Percentiles rank a stretch among this genome's conserved stretches.
Conservation (phyloP, 1,140 invertebrate genomes). For the Ectropis grisescens region DNA sequence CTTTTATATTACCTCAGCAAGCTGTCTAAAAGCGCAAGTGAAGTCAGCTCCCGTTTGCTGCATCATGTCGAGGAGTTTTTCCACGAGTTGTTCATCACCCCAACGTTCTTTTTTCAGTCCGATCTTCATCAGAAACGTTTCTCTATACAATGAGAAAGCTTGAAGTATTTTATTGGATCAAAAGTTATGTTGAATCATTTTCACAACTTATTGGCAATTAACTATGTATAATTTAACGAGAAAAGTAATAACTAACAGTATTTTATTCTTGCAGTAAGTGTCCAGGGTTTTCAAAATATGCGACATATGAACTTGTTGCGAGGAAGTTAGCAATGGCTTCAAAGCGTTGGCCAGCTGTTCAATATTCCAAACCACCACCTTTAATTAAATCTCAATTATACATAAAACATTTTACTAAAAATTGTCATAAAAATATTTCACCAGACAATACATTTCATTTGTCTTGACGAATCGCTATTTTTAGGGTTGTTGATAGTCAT, state of each 20-base stretch:
- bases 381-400: too few species aligned
- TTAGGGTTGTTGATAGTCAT: too few species aligned
- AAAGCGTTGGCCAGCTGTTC: slow-evolving; percentile 72
- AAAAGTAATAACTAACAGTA: slow-evolving; percentile 35
- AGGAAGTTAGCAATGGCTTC: slow-evolving; percentile 58
- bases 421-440: too few species aligned
- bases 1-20: slow-evolving; percentile 63
- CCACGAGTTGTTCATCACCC: slow-evolving; percentile 62
- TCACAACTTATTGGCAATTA: too few species aligned
- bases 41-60: slow-evolving; percentile 75
- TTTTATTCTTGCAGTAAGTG: slow-evolving; percentile 56
- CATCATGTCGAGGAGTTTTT: slow-evolving; percentile 74
- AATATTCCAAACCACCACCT: slow-evolving; percentile 76
- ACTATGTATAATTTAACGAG: too few species aligned
- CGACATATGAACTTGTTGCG: slow-evolving; percentile 51
- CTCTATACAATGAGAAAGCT: slow-evolving; percentile 32
- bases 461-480: too few species aligned
- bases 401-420: too few species aligned
- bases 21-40: slow-evolving; percentile 73
- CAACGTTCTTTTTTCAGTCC: slow-evolving; percentile 59
- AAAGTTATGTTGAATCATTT: too few species aligned
- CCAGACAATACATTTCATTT: too few species aligned
- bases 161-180: too few species aligned
- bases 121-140: slow-evolving; percentile 61
- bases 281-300: slow-evolving; percentile 58